Evolutionary conservation across 2,113 vertebrate species (phyloP).

Genomic region (Oriolus oriolus): DNA sequence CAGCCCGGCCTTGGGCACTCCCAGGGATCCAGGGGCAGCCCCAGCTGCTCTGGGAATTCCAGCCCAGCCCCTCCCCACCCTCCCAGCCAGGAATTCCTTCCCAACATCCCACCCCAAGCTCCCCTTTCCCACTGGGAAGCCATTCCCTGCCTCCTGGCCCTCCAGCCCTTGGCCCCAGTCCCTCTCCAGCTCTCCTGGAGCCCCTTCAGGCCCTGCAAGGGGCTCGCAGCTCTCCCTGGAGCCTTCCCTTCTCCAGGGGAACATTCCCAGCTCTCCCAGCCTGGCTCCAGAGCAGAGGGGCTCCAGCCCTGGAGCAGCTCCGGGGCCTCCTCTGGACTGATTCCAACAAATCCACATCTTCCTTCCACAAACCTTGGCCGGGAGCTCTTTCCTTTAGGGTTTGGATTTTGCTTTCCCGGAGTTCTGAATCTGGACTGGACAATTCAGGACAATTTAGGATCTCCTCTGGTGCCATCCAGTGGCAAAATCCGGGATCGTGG

Average conservation of each 20-base stretch:
- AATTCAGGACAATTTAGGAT: not conserved
- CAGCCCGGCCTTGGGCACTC: not conserved
- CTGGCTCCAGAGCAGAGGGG: no score
- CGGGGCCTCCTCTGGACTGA: rapidly evolving
- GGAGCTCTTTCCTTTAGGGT: not conserved
- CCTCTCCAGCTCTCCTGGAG: not conserved
- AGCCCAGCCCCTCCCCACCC: no score
- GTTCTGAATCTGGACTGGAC: no score
- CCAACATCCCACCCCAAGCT: not conserved
- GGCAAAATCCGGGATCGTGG: not conserved
- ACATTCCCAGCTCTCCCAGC: not conserved
- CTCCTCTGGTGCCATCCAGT: slow-evolving; percentile 53
- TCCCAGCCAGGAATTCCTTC: no score
- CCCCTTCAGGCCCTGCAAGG: rapidly evolving
- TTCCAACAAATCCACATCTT: not conserved
- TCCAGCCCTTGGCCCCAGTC: no score
- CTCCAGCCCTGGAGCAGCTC: not conserved
- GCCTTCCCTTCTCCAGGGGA: not conserved
- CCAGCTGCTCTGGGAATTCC: no score
- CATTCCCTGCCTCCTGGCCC: no score
- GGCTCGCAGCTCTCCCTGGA: not conserved
- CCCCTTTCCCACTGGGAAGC: no score
- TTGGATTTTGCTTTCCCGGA: rapidly evolving
- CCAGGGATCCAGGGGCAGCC: no score
- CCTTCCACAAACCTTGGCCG: rapidly evolving